Evolutionary conservation across 2,888 invertebrate species (phyloP), one percentile per base, ranked within the genome.

Genomic region (Trichogramma evanescens): DNA sequence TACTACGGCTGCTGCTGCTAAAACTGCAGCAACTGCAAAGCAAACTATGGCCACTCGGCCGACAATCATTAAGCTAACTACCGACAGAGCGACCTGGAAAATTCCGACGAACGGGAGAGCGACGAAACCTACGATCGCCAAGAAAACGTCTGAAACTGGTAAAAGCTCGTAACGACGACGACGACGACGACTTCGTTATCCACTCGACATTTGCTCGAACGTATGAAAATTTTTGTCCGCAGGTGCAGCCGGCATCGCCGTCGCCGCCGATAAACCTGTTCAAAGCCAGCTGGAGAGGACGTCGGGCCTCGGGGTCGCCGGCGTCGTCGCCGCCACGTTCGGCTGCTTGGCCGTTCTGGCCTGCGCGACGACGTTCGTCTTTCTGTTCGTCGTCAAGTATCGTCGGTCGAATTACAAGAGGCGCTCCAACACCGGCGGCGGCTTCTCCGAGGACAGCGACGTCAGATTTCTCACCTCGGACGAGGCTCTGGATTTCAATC

Each of bases 391-490:
- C 5, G 64, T 67, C 13, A 63, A 66, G 51, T 26, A 26, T 2
- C 26, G 26, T 26, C 26, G 26, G 26, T 26, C 26, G 26, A 26
- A 26, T 13, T 74, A 72, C 56, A 74, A 74, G 61, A 66, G 73
- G 26, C 65, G 69, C 6, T 62, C 67, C n/a, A 72, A 69, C 48
- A 26, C 26, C 26, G 68, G 71, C 9, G 75, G 75, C 13, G 72
- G 72, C 9, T 70, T 76, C 6, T 74, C 75, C n/a, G 80, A 80
- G 42, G 80, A 80, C 64, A 83, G 83, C 55, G 84, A 84, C 65
- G 83, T 84, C 0, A 71, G 83, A 60, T 84, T 81, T 70, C 73
- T 84, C 49, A 82, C 83, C 1, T 78, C 80, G 40, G 82, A 83
- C 59, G 84, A 84, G 67, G 73, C 79, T 45, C 70, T 84, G 10